Percentiles rank a stretch among this genome's conserved stretches.
Evolutionary conservation across 2,797 vertebrate species (phyloP).

Genomic region (Clarias platycephalus): DNA sequence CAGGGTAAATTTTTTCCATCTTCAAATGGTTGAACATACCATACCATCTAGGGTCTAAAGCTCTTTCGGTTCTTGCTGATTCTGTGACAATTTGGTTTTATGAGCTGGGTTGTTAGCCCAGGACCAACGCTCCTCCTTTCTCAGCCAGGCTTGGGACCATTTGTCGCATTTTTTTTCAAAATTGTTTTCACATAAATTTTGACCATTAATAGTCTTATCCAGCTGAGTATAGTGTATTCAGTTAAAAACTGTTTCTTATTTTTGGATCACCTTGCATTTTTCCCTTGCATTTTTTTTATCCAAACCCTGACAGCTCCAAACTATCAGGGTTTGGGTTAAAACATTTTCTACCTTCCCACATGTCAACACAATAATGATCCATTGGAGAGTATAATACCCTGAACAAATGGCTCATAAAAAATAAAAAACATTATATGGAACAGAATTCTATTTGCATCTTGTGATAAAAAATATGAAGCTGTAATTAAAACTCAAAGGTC

Average conservation of each 20-base stretch:
- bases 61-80: no score
- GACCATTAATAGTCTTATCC: neutral
- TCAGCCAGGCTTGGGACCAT: no score
- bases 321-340: no score
- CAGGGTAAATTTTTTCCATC: no score
- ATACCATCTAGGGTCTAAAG: no score
- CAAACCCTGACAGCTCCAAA: neutral
- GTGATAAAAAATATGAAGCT: slow-evolving; percentile 14
- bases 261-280: neutral
- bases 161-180: neutral
- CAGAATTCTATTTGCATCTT: slow-evolving; percentile 2
- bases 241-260: neutral
- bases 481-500: slow-evolving; percentile 59
- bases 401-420: neutral
- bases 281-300: neutral
- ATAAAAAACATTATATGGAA: neutral
- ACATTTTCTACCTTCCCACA: neutral
- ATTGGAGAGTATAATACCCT: neutral
- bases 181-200: neutral
- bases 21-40: no score
- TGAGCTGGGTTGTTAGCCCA: no score
- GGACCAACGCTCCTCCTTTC: no score
- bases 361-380: neutral
- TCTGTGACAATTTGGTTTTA: no score
- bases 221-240: neutral